Conservation (phyloP, 2,888 invertebrate genomes). For the Meta bourneti region DNA sequence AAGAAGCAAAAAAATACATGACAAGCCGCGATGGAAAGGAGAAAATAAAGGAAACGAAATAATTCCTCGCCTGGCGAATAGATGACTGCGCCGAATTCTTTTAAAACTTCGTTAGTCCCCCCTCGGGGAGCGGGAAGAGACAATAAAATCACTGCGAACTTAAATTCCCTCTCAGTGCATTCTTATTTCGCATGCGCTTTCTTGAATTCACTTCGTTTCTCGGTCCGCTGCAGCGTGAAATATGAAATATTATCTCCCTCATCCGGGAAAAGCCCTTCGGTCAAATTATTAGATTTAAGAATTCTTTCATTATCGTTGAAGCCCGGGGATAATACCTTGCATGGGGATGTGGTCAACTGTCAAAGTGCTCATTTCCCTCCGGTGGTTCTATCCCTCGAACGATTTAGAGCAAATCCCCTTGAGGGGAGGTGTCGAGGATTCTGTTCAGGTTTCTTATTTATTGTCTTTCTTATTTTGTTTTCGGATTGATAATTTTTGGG, state of each 20-base stretch:
- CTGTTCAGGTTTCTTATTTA: too few species aligned
- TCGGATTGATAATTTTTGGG: too few species aligned
- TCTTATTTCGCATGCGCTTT: slow-evolving; percentile 15
- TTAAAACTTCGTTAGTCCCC: slow-evolving; percentile 27
- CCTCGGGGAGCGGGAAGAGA: background rate
- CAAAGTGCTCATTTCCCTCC: slow-evolving; percentile 8
- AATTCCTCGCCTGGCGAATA: slow-evolving; percentile 3
- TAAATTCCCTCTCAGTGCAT: slow-evolving; percentile 26
- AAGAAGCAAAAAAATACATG: slow-evolving; percentile 1
- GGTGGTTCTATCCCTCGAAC: too few species aligned
- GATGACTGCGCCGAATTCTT: slow-evolving; percentile 16
- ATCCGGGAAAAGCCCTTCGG: background rate
- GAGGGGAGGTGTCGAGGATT: too few species aligned
- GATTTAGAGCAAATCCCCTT: too few species aligned
- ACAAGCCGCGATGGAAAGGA: background rate
- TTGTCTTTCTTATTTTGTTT: too few species aligned
- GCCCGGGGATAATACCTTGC: background rate
- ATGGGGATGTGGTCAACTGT: slow-evolving; percentile 49
- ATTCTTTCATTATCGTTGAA: slow-evolving; percentile 55
- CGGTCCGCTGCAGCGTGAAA: slow-evolving; percentile 60
- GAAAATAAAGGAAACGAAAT: slow-evolving; percentile 23
- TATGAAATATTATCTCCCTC: slow-evolving; percentile 46
- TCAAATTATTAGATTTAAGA: slow-evolving; percentile 50
- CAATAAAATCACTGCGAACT: slow-evolving; percentile 33
- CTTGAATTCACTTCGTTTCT: slow-evolving; percentile 55